Conservation (phyloP, 2,113 vertebrate genomes). For the Tragelaphus buxtoni region DNA sequence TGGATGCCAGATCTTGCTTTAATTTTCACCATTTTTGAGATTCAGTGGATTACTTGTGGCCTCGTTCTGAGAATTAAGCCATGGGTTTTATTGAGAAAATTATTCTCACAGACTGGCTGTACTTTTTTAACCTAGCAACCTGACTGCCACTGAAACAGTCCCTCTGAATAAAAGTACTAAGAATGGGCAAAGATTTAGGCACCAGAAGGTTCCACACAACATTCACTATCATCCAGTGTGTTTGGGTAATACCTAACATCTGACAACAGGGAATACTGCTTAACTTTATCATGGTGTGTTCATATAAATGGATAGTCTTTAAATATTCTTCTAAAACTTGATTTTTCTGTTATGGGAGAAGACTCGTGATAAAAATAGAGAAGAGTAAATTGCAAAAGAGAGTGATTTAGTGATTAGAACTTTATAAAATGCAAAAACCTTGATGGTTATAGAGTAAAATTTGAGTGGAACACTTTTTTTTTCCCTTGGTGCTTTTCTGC, state of each 20-base stretch:
- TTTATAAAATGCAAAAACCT: not conserved
- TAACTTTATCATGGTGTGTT: not conserved
- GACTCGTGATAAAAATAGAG: not conserved
- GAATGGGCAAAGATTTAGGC: not conserved
- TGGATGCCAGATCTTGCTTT: not conserved
- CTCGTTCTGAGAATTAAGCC: not conserved
- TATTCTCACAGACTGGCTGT: not conserved
- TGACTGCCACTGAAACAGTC: not conserved
- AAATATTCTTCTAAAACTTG: not conserved
- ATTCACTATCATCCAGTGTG: fast-evolving
- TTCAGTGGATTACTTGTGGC: not conserved
- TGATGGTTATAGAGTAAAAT: not conserved
- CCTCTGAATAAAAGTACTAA: not conserved
- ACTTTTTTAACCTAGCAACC: not conserved
- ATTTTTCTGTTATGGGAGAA: not conserved
- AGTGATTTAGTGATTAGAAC: not conserved
- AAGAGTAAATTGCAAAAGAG: not conserved
- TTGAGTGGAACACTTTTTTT: not conserved
- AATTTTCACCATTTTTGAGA: not conserved
- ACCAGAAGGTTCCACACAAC: no score
- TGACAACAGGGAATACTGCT: not conserved
- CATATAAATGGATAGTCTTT: not conserved
- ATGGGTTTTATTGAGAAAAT: not conserved
- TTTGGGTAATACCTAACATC: not conserved
- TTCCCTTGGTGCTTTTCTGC: not conserved